Conservation (phyloP, 1,140 invertebrate genomes). For the Ooceraea biroi region DNA sequence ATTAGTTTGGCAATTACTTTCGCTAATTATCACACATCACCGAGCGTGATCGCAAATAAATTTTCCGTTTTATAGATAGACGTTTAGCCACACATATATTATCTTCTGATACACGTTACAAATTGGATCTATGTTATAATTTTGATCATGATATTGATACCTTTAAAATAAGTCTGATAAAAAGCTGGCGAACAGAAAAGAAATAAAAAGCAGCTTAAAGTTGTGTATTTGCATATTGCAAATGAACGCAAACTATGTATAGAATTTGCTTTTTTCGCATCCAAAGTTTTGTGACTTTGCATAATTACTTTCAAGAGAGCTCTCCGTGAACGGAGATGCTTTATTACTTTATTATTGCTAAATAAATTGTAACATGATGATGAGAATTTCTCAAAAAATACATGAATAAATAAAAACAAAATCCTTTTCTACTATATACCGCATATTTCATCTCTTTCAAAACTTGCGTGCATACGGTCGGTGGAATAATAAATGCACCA, state of each 20-base stretch:
- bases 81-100: too few relatives aligned
- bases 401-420: background rate
- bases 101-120: background rate
- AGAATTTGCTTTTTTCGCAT: background rate
- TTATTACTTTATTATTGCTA: background rate
- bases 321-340: background rate
- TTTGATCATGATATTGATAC: too few relatives aligned
- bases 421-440: background rate
- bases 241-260: background rate
- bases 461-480: background rate
- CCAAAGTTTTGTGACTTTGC: background rate
- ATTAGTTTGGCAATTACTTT: too few relatives aligned
- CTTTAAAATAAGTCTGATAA: background rate
- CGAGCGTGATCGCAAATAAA: too few relatives aligned
- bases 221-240: background rate
- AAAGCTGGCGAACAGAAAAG: background rate
- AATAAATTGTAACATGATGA: background rate
- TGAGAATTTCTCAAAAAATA: background rate
- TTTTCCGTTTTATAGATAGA: too few relatives aligned
- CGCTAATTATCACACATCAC: too few relatives aligned
- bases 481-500: background rate
- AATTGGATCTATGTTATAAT: too few relatives aligned
- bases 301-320: background rate
- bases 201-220: background rate
- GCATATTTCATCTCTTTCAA: constrained; percentile 7